Evolutionary conservation across 2,797 vertebrate species (phyloP), one percentile per base, ranked within the genome.

Genomic region (Oreonectes daqikongensis): DNA sequence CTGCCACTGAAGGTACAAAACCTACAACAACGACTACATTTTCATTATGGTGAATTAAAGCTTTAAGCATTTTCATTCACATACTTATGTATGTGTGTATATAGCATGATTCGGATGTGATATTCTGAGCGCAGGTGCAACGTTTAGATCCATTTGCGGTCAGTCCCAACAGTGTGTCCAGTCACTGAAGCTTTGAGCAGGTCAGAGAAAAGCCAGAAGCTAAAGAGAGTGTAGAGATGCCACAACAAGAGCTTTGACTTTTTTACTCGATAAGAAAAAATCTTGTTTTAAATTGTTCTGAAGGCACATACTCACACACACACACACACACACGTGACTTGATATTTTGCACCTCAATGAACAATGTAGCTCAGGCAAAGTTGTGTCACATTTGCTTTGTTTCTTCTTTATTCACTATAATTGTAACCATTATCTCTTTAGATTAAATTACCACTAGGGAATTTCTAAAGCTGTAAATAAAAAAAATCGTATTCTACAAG

Each of bases 171-270:
- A 66, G 50, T 75, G 32, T 53, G 72, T 32, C 42, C 32, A 53
- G 63, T 75, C 63, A 75, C 50, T 73, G 10, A 15, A 64, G 30
- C 59, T 73, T 20, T 6, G 44, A 73, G 61, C 11, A 35, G 59
- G 44, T 52, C 24, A 30, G 55, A 17, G 2, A 28, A 28, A 28
- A 26, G 20, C 14, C 55, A 28, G 14, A 5, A 28, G 12, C 5
- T 17, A 26, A 15, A 57, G 53, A 15, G 53, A 57, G 26, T 3
- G 3, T 6, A 32, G n/a, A 50, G 30, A 18, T 38, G 57, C n/a
- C 20, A 26, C 30, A 18, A 57, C 59, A 35, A 46, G 40, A 28
- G 28, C 26, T 60, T 6, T 9, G 8, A 32, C 63, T 67, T 65
- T 50, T 73, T 24, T 8, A 38, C 60, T 26, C 1, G 46, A 48